Base-by-base conservation (phyloP, 2,113 vertebrate genomes). In the Nettapus auritus region DNA sequence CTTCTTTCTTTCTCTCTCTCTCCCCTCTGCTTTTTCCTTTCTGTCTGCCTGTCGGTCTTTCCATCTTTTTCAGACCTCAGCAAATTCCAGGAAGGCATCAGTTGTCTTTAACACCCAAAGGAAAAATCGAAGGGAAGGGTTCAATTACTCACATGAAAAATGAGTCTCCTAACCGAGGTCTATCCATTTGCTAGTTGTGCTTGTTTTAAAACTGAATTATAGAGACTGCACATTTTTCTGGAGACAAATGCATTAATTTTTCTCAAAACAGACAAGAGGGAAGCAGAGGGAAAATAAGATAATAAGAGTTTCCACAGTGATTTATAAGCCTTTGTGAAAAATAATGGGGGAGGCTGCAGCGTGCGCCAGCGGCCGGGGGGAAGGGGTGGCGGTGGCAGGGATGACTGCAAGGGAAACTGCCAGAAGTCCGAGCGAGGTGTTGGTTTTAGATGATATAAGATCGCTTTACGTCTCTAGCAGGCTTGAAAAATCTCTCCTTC, bases 131-230 rank as follows among this genome's bases (percentile, higher is more conserved):
- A 98, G 95, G 94, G 96, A 98, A 98, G 78, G 95, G 94, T 97
- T 98, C 97, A 98, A 94, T 98, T 98, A 98, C 97, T 89, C 3
- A 1, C 96, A 69, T 98, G 98, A 98, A 97, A 98, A 98, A 98
- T 98, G 97, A 97, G 93, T 93, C 96, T 96, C 95, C 96, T 93
- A 91, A 91, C 69, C 52, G n/a, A 94, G 94, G 63, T 97, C 97
- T 97, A 96, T 97, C 97, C 96, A 92, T 96, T 82, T 94, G 93
- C 94, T 93, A 69, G 89, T 82, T 75, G 78, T 89, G 97, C 96
- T 97, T 97, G 96, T 97, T 98, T 98, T 97, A 97, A 97, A 98
- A 95, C 97, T 98, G 98, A 98, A 97, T 98, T 98, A 98, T 97
- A 96, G 97, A 92, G 63, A 86, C 88, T 92, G 95, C 93, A 93